phyloP scores from a whole-genome alignment of 2,113 vertebrate species.

The Bombycilla garrulus region DNA sequence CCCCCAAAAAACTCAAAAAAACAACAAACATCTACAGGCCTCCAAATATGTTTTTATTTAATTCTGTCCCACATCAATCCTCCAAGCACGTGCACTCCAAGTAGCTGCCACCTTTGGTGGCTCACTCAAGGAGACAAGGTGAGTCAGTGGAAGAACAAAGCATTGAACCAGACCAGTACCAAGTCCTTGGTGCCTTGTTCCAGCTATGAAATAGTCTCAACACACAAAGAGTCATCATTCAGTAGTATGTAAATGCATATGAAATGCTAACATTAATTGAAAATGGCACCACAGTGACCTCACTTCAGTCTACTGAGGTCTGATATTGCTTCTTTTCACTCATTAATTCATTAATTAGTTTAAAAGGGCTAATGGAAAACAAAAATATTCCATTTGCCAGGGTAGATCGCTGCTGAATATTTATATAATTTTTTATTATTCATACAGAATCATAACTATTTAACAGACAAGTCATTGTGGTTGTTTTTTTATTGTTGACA shows the following conservation, averaged over 20 bases:
- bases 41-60: neutral
- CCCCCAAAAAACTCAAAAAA: slow-evolving; percentile 31
- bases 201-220: neutral
- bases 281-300: slow-evolving; percentile 44
- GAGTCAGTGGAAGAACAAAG: slow-evolving; percentile 4
- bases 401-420: slow-evolving; percentile 25
- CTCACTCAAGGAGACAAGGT: neutral
- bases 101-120: neutral
- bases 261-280: slow-evolving; percentile 54
- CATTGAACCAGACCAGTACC: neutral
- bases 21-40: neutral
- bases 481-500: neutral
- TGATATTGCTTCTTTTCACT: slow-evolving; percentile 52
- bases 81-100: neutral
- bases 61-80: slow-evolving; percentile 9
- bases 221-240: slow-evolving; percentile 33
- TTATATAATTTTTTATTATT: slow-evolving; percentile 63
- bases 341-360: slow-evolving; percentile 69
- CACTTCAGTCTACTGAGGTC: slow-evolving; percentile 50
- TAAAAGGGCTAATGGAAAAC: slow-evolving; percentile 65
- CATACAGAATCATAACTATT: neutral
- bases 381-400: slow-evolving; percentile 67
- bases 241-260: slow-evolving; percentile 28
- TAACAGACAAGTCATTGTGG: slow-evolving; percentile 13
- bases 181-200: neutral